Evolutionary conservation across 2,797 vertebrate species (phyloP), one percentile per base, ranked within the genome.

Genomic region (Zenarchopterus dispar): DNA sequence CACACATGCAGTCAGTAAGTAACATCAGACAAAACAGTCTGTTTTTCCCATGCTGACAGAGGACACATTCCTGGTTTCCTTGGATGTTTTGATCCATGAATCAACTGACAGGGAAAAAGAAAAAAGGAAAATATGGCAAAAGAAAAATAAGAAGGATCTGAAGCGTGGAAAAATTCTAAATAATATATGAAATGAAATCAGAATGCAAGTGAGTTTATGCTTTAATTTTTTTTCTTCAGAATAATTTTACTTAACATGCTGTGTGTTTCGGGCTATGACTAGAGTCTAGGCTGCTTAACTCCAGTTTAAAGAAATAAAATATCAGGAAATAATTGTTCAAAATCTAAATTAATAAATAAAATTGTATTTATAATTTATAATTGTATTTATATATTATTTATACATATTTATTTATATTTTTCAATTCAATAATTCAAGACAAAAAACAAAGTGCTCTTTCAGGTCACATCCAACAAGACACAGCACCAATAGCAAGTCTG

Each of bases 91-190:
- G 78, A 86, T 84, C 82, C 81, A 83, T 64, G 82, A 90, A 81
- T 93, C 82, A 92, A 90, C 91, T 92, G 82, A 88, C 89, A 89
- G 48, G 69, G 77, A 81, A 63, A 88, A 85, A 75, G 75, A 80
- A 83, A 16, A 53, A 62, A 61, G 33, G 9, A 39, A 67, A 70
- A 78, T 60, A 76, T 84, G 70, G 80, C 49, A 51, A 76, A 75
- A 56, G 39, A 43, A 62, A 64, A 67, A 77, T 54, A 68, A 67
- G 51, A 36, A 54, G 57, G 59, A 50, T 61, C 50, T 64, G 54
- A 67, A 49, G 56, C 63, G 59, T 68, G 73, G 48, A 49, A 19
- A 74, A 80, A 69, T 42, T 6, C 0, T 69, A 77, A 74, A 18
- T 16, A 62, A 70, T 31, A 43, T 44, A 56, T 62, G 72, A 64